Conservation (phyloP, 2,888 invertebrate species). For the Orgyia antiqua region DNA sequence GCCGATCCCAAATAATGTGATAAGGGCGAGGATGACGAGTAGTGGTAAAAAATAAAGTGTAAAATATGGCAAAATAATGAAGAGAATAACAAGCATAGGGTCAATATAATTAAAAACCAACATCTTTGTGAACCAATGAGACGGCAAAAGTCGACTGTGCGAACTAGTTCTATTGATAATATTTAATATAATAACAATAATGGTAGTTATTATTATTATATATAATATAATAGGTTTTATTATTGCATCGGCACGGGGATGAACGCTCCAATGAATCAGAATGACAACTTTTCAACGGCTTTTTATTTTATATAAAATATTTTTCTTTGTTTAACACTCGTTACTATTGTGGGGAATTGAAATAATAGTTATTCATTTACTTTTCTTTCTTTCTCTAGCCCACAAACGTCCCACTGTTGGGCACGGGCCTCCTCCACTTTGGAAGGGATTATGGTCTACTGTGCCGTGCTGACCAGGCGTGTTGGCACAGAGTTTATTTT, state of each 20-base stretch:
- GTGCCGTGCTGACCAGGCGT: too few relatives aligned
- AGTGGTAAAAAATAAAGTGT: too few relatives aligned
- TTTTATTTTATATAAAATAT: conserved; percentile 37
- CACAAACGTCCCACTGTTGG: too few relatives aligned
- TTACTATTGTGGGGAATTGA: conserved; percentile 1
- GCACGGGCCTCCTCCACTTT: too few relatives aligned
- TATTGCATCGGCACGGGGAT: conserved; percentile 65
- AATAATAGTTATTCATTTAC: too few relatives aligned
- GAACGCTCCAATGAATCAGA: conserved; percentile 67
- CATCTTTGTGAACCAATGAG: conserved; percentile 67
- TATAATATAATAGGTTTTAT: conserved; percentile 50
- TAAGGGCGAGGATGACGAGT: too few relatives aligned
- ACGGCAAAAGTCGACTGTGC: conserved; percentile 74
- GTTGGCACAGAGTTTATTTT: too few relatives aligned
- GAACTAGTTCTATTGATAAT: conserved; percentile 44
- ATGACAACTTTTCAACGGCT: conserved; percentile 62
- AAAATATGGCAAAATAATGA: conserved; percentile 54
- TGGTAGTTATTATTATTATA: conserved; percentile 61
- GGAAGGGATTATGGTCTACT: too few relatives aligned
- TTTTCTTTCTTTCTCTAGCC: too few relatives aligned
- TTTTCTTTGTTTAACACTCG: conserved; percentile 27
- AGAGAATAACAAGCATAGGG: conserved; percentile 52
- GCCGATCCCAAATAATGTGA: too few relatives aligned
- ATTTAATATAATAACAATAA: conserved; percentile 68
- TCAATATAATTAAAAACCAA: conserved; percentile 66